Conservation (phyloP, 2,888 invertebrate genomes). For the Orchestes rusci region DNA sequence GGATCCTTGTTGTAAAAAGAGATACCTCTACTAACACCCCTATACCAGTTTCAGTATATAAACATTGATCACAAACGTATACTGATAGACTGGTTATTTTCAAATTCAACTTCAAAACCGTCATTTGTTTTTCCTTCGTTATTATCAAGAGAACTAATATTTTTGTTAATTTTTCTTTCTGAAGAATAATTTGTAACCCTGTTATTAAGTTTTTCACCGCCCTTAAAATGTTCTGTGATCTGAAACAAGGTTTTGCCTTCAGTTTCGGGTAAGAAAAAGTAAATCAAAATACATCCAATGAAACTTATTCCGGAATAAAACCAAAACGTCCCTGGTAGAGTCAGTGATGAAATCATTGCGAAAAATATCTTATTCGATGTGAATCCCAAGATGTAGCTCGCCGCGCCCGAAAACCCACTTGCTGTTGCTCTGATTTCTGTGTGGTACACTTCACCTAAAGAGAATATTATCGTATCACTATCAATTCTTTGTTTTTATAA, state of each 20-base stretch:
- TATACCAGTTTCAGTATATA: no score
- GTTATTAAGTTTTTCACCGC: constrained; percentile 48
- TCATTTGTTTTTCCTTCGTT: no score
- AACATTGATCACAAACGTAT: no score
- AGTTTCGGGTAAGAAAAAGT: constrained; percentile 70
- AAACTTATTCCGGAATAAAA: constrained; percentile 59
- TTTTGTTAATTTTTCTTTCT: constrained; percentile 26
- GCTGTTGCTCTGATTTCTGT: constrained; percentile 62
- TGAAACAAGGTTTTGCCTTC: constrained; percentile 69
- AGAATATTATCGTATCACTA: no score
- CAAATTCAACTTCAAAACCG: no score
- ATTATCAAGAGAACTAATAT: no score
- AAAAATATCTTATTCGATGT: constrained; percentile 68
- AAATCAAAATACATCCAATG: constrained; percentile 57
- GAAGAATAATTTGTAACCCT: constrained; percentile 34
- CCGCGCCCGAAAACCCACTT: constrained; percentile 64
- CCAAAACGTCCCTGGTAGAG: constrained; percentile 65
- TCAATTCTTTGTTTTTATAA: constrained; percentile 40
- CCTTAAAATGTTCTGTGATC: constrained; percentile 63
- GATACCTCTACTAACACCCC: no score
- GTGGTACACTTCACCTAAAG: constrained; percentile 61
- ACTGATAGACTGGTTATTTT: no score
- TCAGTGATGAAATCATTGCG: constrained; percentile 54
- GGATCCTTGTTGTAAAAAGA: no score
- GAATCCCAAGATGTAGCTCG: constrained; percentile 71